These are phyloP conservation scores for Tetheella fluctuosa DNA, from an alignment of 2,888 invertebrate species.

Conservation along the genomic window DNA sequence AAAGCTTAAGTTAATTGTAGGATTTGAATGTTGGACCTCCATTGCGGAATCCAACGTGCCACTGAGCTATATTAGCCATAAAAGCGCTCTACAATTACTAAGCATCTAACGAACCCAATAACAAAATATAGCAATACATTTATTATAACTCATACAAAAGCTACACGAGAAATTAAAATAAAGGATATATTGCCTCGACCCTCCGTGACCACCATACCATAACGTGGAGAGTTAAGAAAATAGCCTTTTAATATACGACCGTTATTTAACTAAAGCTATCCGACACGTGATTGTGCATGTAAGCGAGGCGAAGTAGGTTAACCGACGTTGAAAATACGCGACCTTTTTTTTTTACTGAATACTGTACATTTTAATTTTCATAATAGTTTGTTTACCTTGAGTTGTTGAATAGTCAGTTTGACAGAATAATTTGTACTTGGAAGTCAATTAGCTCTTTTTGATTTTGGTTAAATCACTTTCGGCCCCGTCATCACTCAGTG, in stretches of 20 bases:
- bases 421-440: not conserved
- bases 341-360: slow-evolving; percentile 8
- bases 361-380: not conserved
- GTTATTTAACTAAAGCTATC: slow-evolving; percentile 17
- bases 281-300: slow-evolving; percentile 35
- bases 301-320: slow-evolving; percentile 20
- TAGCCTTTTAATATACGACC: slow-evolving; percentile 13
- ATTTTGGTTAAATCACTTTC: too few relatives aligned
- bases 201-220: slow-evolving; percentile 9
- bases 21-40: too few relatives aligned
- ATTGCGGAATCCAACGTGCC: too few relatives aligned
- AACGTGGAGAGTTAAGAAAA: not conserved
- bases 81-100: too few relatives aligned
- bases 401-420: not conserved
- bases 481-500: too few relatives aligned
- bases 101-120: not conserved
- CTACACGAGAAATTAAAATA: slow-evolving; percentile 1
- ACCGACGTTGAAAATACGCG: slow-evolving; percentile 13
- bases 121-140: not conserved
- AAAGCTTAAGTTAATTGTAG: too few relatives aligned
- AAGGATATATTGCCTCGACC: not conserved
- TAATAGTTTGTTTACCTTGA: not conserved
- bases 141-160: too few relatives aligned
- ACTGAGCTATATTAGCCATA: too few relatives aligned
- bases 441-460: too few relatives aligned